Conservation (phyloP, 1,140 invertebrate genomes). For the Aphelenchoides besseyi region DNA sequence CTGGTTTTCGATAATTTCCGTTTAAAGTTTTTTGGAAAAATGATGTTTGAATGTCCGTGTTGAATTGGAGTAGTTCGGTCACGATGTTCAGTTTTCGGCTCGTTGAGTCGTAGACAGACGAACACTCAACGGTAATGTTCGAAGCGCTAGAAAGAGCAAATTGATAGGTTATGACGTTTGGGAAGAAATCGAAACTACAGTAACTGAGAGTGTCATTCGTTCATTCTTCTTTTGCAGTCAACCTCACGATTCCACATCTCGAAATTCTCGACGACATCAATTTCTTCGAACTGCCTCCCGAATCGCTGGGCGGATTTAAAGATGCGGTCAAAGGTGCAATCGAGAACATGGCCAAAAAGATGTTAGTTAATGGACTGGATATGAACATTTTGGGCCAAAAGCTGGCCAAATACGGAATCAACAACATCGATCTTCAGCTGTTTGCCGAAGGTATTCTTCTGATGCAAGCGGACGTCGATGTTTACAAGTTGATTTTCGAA, state of each 20-base stretch:
- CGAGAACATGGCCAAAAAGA: conserved; percentile 32
- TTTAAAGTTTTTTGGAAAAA: too few relatives aligned
- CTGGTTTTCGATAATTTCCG: too few relatives aligned
- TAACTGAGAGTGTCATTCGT: too few relatives aligned
- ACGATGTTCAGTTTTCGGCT: too few relatives aligned
- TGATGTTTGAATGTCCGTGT: too few relatives aligned
- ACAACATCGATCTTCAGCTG: conserved; percentile 25
- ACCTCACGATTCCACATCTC: conserved; percentile 20
- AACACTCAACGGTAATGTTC: too few relatives aligned
- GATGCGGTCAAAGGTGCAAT: conserved; percentile 41
- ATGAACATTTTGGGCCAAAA: conserved; percentile 12
- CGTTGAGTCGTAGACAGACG: too few relatives aligned
- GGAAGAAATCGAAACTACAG: too few relatives aligned
- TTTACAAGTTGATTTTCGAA: conserved; percentile 49
- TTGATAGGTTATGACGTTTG: too few relatives aligned
- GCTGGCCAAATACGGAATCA: conserved; percentile 34
- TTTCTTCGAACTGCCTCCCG: conserved; percentile 42
- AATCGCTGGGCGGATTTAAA: conserved; percentile 30
- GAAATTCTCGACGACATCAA: conserved; percentile 44
- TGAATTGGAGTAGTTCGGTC: too few relatives aligned
- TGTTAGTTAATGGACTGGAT: conserved; percentile 28
- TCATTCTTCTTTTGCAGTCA: background rate
- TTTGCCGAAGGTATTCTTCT: conserved; percentile 37
- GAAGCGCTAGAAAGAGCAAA: too few relatives aligned
- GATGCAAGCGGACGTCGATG: conserved; percentile 38